These are phyloP conservation scores for Climacteris rufus DNA, from an alignment of 2,113 vertebrate genomes.

Conservation along the genomic window DNA sequence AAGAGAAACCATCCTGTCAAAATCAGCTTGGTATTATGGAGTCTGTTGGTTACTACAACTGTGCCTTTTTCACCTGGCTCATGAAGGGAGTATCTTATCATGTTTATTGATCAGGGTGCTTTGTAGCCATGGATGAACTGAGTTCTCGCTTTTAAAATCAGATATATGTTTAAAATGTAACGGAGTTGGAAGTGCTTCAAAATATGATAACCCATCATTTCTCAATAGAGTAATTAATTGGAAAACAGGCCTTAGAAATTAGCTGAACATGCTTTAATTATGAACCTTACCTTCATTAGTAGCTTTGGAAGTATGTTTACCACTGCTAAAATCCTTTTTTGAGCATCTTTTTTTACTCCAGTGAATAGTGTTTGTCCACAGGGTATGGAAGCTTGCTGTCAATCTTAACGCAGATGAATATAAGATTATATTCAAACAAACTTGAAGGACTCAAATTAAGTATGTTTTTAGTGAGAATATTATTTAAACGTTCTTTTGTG, in stretches of 20 bases:
- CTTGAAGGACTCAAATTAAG: neutral
- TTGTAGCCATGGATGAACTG: neutral
- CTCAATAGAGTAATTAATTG: neutral
- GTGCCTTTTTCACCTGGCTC: neutral
- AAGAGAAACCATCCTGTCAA: neutral
- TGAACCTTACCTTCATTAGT: neutral
- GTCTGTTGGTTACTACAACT: neutral
- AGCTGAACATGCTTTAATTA: neutral
- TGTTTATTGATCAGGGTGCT: neutral
- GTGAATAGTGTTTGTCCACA: neutral
- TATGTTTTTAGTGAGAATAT: constrained; percentile 5
- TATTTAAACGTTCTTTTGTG: neutral
- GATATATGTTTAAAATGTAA: neutral
- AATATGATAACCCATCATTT: neutral
- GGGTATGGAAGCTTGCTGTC: neutral
- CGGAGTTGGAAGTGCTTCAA: neutral
- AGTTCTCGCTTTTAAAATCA: neutral
- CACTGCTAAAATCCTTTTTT: neutral
- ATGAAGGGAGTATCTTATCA: neutral
- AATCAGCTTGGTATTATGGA: neutral
- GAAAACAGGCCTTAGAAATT: neutral
- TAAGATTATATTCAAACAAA: neutral
- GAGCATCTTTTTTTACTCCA: neutral
- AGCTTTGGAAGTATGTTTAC: neutral
- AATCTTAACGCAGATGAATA: neutral